Percentiles rank a stretch among this genome's conserved stretches.
Conservation (phyloP, 2,888 invertebrate genomes). For the Halictus quadricinctus region DNA sequence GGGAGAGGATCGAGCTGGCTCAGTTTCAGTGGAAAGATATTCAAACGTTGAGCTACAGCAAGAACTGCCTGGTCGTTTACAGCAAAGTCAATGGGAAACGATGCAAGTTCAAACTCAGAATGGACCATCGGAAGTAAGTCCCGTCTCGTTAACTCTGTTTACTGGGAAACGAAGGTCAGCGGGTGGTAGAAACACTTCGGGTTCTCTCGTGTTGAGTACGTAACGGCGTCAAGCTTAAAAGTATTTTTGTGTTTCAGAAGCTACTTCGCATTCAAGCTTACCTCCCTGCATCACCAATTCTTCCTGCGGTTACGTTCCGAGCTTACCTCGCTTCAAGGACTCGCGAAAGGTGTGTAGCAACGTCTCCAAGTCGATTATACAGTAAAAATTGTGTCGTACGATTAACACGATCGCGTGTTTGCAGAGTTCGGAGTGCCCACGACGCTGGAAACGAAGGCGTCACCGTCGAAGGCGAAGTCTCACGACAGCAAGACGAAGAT, state of each 20-base stretch:
- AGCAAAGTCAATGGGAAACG: slow-evolving; percentile 84
- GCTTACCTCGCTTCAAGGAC: slow-evolving; percentile 84
- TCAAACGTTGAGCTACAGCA: slow-evolving; percentile 90
- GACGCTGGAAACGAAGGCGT: slow-evolving; percentile 71
- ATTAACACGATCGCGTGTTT: slow-evolving; percentile 5
- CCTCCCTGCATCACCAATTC: slow-evolving; percentile 90
- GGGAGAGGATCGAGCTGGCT: slow-evolving; percentile 78
- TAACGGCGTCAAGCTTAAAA: slow-evolving; percentile 14
- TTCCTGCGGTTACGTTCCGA: slow-evolving; percentile 89
- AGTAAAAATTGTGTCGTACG: neutral
- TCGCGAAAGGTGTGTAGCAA: slow-evolving; percentile 78
- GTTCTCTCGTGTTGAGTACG: slow-evolving; percentile 11
- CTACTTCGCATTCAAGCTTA: slow-evolving; percentile 89
- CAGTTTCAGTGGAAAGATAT: slow-evolving; percentile 88
- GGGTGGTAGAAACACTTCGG: neutral
- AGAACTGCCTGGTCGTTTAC: slow-evolving; percentile 86
- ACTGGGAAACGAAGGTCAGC: neutral
- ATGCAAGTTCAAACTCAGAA: slow-evolving; percentile 89
- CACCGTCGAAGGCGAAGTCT: slow-evolving; percentile 71
- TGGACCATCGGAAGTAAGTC: slow-evolving; percentile 88
- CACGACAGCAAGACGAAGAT: slow-evolving; percentile 77
- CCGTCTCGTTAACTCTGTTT: slow-evolving; percentile 4
- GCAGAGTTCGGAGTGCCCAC: slow-evolving; percentile 81
- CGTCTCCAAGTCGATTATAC: neutral
- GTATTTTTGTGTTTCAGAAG: slow-evolving; percentile 83